Conservation (phyloP, 2,888 invertebrate species). For the Saturnia pavonia region DNA sequence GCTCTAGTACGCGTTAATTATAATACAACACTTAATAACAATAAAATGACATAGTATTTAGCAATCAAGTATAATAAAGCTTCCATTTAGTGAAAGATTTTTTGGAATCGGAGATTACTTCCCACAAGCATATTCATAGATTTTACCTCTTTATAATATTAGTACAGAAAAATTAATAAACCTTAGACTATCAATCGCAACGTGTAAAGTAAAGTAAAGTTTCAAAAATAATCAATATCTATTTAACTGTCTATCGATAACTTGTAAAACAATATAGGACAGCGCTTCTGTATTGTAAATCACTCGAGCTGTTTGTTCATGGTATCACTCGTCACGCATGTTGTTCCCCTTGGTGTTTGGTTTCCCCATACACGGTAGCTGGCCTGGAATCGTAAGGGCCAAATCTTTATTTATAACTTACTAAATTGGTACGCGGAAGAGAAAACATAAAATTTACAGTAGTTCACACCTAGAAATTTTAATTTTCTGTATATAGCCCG, state of each 20-base stretch:
- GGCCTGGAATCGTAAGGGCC: conserved; percentile 34
- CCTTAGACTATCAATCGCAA: background rate
- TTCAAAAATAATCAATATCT: background rate
- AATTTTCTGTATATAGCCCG: background rate
- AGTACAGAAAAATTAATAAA: background rate
- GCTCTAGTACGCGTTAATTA: too few species aligned
- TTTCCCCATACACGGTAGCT: conserved; percentile 40
- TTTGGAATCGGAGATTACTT: background rate
- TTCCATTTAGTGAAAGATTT: too few species aligned
- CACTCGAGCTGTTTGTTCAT: conserved; percentile 14
- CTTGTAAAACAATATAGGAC: background rate
- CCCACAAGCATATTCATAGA: background rate
- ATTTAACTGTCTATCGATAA: background rate
- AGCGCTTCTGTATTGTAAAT: conserved; percentile 12
- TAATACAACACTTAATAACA: too few species aligned
- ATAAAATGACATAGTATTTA: too few species aligned
- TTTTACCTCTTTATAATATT: background rate
- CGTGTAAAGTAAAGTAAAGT: background rate
- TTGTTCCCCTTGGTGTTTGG: conserved; percentile 33
- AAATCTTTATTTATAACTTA: conserved; percentile 22
- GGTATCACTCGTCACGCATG: conserved; percentile 13
- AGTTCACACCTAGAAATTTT: background rate
- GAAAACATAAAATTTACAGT: background rate
- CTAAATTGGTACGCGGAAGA: conserved; percentile 24
- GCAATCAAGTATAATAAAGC: too few species aligned